phyloP scores from a whole-genome alignment of 2,888 invertebrate genomes.

The Rhorus exstirpatorius region DNA sequence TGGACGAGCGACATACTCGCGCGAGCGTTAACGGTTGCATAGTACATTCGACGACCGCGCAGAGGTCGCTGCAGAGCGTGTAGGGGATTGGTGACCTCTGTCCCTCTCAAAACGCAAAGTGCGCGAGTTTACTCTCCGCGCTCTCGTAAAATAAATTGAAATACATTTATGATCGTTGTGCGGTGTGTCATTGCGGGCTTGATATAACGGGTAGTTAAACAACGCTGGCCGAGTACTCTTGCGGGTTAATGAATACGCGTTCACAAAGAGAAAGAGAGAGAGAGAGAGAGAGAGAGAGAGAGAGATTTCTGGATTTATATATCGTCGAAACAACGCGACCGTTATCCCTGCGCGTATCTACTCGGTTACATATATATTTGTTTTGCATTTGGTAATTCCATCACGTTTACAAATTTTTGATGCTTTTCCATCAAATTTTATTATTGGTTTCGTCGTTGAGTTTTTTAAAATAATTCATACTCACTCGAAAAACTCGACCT shows the following conservation, averaged over 20 bases:
- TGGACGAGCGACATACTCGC: too few species aligned
- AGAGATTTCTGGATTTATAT: slow-evolving; percentile 33
- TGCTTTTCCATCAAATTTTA: background rate
- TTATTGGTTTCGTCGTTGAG: too few species aligned
- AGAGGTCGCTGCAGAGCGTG: slow-evolving; percentile 76
- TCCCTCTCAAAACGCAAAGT: slow-evolving; percentile 10
- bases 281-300: too few species aligned
- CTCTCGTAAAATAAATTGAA: slow-evolving; percentile 45
- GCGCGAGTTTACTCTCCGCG: slow-evolving; percentile 4
- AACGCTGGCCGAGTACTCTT: slow-evolving; percentile 32
- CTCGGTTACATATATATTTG: background rate
- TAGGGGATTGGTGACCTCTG: slow-evolving; percentile 78
- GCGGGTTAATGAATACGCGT: too few species aligned
- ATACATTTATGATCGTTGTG: slow-evolving; percentile 58
- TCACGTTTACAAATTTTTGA: background rate
- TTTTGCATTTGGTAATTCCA: background rate
- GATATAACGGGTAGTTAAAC: slow-evolving; percentile 55
- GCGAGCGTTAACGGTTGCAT: slow-evolving; percentile 18
- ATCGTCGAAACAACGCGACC: slow-evolving; percentile 16
- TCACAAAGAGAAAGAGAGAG: too few species aligned
- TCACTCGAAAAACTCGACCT: too few species aligned
- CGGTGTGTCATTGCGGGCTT: slow-evolving; percentile 44
- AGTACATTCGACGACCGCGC: slow-evolving; percentile 22
- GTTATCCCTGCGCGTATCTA: slow-evolving; percentile 26
- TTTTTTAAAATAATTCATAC: too few species aligned